Percentiles rank a stretch among this genome's conserved stretches.
Conservation (phyloP, 2,113 vertebrate genomes). For the Microcebus jonahi region DNA sequence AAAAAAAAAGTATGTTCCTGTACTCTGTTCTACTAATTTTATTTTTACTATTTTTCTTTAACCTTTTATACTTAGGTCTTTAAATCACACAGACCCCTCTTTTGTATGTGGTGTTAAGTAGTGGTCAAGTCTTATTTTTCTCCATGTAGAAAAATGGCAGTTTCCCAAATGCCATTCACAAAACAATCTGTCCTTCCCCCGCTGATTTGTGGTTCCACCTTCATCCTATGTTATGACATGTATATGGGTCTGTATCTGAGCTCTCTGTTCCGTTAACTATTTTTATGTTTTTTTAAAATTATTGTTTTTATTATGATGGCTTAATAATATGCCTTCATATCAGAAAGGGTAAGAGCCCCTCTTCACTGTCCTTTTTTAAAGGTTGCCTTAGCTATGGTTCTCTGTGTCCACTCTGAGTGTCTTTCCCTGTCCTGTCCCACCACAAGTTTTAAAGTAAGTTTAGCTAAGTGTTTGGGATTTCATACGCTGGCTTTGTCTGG, state of each 20-base stretch:
- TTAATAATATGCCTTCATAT: slow-evolving; percentile 18
- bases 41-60: not conserved
- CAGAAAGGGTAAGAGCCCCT: not conserved
- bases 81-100: not conserved
- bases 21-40: not conserved
- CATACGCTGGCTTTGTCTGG: not conserved
- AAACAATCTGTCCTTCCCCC: not conserved
- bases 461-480: not conserved
- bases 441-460: not conserved
- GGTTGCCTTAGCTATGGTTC: not conserved
- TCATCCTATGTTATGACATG: not conserved
- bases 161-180: not conserved
- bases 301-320: not conserved
- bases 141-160: not conserved
- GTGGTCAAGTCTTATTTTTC: not conserved
- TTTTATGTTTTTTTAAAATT: not conserved
- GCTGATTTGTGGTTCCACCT: not conserved
- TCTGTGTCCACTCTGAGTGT: not conserved
- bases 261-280: not conserved
- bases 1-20: not conserved
- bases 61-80: not conserved
- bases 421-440: not conserved
- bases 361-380: not conserved
- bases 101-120: not conserved
- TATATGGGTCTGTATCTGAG: not conserved